Evolutionary conservation across 2,797 vertebrate species (phyloP), one percentile per base, ranked within the genome.

Genomic region (Rhynchonycteris naso): DNA sequence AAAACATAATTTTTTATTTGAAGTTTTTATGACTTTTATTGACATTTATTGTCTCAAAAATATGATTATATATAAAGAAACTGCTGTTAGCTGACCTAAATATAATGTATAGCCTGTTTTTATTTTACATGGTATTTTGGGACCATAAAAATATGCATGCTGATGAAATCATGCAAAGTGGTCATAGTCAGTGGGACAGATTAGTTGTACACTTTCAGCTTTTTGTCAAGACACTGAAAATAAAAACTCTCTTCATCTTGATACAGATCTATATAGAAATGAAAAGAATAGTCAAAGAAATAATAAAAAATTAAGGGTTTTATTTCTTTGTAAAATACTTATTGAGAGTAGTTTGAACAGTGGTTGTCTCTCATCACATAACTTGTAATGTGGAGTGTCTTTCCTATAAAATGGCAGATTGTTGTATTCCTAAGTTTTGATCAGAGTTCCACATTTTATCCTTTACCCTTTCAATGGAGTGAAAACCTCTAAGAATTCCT

Each of bases 41-140:
- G 63, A n/a, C 56, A 10, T 90, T 90, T 30, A 18, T 81, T 5
- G 38, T 93, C 47, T 94, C 43, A 95, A 56, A 78, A 93, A 88
- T 68, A 33, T 75, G n/a, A 56, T 63, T 63, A 1, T 75, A 5
- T 47, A 9, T 82, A 65, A 72, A 63, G 33, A 61, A 47, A 68
- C 63, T 54, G 9, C 52, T 61, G 12, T 21, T 79, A 47, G 21
- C 9, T 83, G 38, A 74, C 30, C 22, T 66, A 56, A 83, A 9
- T 86, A 90, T 88, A 65, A 72, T 52, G 28, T 82, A 19, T 14
- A 59, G 28, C 24, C 54, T 58, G 12, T 88, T 54, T 14, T 93
- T 24, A 74, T 54, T 22, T 84, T 84, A 5, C 22, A 1, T 84
- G 86, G 74, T 65, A 16, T 38, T 30, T 66, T 61, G 66, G 14